These are phyloP conservation scores for Lanius ludovicianus DNA, from an alignment of 2,113 vertebrate genomes.

Conservation along the genomic window DNA sequence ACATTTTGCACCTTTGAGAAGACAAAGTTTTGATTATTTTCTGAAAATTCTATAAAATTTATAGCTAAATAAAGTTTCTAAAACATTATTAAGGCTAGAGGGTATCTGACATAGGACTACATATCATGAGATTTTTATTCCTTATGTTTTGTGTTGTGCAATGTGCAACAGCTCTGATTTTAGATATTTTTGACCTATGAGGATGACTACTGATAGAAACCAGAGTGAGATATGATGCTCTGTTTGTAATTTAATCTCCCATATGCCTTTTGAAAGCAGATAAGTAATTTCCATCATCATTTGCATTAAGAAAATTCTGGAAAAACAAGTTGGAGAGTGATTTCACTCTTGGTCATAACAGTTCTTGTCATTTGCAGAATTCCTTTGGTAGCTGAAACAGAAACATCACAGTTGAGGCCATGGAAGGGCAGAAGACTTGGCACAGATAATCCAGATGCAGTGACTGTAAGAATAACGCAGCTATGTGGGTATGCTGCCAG, in stretches of 20 bases:
- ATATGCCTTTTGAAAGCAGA: neutral
- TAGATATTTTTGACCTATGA: neutral
- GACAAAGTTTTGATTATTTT: neutral
- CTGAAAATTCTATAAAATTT: neutral
- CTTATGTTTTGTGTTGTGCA: neutral
- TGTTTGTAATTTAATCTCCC: slow-evolving; percentile 12
- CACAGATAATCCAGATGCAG: neutral
- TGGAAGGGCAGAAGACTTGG: neutral
- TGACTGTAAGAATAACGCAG: neutral
- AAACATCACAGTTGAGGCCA: neutral
- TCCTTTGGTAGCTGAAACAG: neutral
- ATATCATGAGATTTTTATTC: neutral
- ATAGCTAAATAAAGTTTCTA: neutral
- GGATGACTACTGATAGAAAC: neutral
- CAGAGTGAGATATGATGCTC: neutral
- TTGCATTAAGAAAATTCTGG: neutral
- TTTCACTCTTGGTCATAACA: neutral
- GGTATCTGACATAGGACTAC: neutral
- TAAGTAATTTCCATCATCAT: neutral
- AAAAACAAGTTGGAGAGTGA: neutral
- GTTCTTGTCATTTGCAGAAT: neutral
- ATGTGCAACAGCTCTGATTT: neutral
- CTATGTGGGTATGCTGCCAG: neutral
- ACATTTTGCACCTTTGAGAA: neutral
- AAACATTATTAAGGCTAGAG: neutral